phyloP scores from a whole-genome alignment of 2,113 vertebrate genomes.

The Uria aalge region DNA sequence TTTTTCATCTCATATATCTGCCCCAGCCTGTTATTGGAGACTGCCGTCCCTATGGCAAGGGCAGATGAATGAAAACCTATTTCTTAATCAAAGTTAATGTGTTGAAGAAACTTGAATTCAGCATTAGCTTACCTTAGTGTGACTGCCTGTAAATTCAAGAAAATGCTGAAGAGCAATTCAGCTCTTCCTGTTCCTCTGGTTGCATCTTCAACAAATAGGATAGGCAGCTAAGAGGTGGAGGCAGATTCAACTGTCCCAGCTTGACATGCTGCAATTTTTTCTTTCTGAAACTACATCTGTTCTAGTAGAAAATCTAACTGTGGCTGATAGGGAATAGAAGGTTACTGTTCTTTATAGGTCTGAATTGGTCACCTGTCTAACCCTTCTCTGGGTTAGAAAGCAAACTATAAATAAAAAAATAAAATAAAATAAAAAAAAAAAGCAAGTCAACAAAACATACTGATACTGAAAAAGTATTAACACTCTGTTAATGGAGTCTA shows the following conservation, averaged over 20 bases:
- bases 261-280: neutral
- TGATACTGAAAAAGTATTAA: neutral
- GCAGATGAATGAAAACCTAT: neutral
- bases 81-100: neutral
- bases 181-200: neutral
- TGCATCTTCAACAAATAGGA: neutral
- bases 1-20: slow-evolving; percentile 5
- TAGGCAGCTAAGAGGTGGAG: neutral
- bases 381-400: neutral
- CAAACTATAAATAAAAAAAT: neutral
- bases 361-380: neutral
- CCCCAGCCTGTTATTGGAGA: neutral
- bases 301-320: neutral
- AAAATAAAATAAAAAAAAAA: too few species aligned
- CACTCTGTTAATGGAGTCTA: neutral
- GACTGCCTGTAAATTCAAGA: neutral
- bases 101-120: neutral
- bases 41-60: neutral
- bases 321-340: neutral
- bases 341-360: neutral
- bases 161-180: neutral
- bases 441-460: neutral
- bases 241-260: neutral
- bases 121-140: neutral
- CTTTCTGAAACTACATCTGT: neutral